Evolutionary conservation across 2,113 vertebrate genomes (phyloP).

Genomic region (Petrocephalus zakoni): DNA sequence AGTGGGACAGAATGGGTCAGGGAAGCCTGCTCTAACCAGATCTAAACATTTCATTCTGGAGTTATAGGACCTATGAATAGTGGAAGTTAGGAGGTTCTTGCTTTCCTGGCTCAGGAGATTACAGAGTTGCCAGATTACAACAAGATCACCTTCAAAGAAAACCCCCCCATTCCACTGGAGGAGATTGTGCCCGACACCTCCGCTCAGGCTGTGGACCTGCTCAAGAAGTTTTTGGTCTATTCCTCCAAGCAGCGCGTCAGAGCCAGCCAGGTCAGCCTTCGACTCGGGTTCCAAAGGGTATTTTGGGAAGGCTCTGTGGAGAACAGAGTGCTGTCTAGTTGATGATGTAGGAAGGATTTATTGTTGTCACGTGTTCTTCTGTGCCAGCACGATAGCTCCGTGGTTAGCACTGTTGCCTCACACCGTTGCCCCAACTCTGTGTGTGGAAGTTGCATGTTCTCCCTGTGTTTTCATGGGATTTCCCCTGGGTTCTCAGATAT

Average conservation of each 20-base stretch:
- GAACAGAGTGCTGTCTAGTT: background rate
- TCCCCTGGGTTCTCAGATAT: background rate
- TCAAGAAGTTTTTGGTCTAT: conserved; percentile 75
- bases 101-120: conserved; percentile 63
- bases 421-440: background rate
- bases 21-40: background rate
- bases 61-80: background rate
- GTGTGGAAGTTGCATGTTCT: background rate
- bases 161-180: conserved; percentile 71
- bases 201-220: conserved; percentile 71
- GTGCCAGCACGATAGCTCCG: background rate
- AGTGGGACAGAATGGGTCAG: background rate
- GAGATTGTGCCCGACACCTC: conserved; percentile 75
- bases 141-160: conserved; percentile 86
- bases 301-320: background rate
- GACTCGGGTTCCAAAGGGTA: background rate
- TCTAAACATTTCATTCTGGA: background rate
- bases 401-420: background rate
- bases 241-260: conserved; percentile 66
- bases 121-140: conserved; percentile 80
- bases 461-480: background rate
- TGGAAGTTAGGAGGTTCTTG: background rate
- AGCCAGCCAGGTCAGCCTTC: conserved; percentile 63
- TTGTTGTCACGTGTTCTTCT: background rate
- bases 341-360: background rate